Base-by-base conservation (phyloP, 1,140 invertebrate genomes). In the Solen grandis region DNA sequence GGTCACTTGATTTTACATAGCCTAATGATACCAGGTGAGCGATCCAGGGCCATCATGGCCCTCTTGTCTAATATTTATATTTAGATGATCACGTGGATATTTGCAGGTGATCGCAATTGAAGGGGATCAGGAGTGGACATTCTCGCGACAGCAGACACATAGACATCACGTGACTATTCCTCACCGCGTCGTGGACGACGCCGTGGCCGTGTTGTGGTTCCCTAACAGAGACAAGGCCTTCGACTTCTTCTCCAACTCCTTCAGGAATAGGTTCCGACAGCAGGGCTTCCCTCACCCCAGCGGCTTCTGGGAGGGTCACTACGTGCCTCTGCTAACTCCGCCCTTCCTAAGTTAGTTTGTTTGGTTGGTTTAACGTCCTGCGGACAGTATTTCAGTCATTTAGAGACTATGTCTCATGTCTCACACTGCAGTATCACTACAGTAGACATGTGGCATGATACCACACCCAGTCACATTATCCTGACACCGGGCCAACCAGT, bases 171-270 rank as follows among this genome's bases (percentile, higher is more conserved):
- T 76, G 13, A 1, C 25, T 25, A 31, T 59, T 14, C 38, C n/a
- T 2, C 59, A 69, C 27, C 46, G 38, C 19, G 14, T 2, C 5
- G 65, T 69, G 16, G 65, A 68, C 3, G 65, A 78, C 33, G 63
- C 63, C 10, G 27, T 78, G 8, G 65, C 65, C 22, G 27, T 60
- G 8, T n/a, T 78, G 1, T 78, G 75, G 75, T 78, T 78, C 65
- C 75, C 75, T 5, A 25, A 22, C 25, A 29, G 22, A 41, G 25
- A 68, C 2, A 78, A 59, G 14, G 75, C 75, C 0, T 38, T 69
- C 22, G 52, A 55, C 0, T 69, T 69, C 38, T 46, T 19, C 19
- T 35, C 19, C 5, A 69, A 68, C 25, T 19, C 25, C 13, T 69
- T 59, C 54, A 27, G 35, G 27, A 78, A 78, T 25, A 1, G 65